Conservation (phyloP, 2,797 vertebrate species). For the Poeciliopsis presidionis region DNA sequence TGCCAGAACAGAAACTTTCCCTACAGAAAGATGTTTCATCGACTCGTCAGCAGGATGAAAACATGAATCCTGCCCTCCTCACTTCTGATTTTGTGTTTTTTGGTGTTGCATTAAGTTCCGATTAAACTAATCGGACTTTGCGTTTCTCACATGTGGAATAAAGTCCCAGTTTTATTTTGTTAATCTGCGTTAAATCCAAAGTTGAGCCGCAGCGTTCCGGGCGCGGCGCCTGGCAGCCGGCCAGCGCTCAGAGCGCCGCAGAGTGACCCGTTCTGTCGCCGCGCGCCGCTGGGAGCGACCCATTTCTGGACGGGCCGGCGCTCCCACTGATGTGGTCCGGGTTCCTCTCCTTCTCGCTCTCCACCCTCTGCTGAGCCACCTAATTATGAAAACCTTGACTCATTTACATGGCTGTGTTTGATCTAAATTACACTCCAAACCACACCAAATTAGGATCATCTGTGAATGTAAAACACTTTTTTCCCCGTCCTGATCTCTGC, state of each 20-base stretch:
- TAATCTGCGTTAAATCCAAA: background rate
- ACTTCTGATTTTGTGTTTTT: background rate
- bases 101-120: background rate
- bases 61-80: background rate
- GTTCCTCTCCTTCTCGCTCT: slow-evolving; percentile 71
- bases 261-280: slow-evolving; percentile 95
- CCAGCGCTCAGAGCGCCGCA: slow-evolving; percentile 91
- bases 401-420: slow-evolving; percentile 99
- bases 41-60: background rate
- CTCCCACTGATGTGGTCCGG: slow-evolving; percentile 95
- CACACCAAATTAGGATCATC: slow-evolving; percentile 99
- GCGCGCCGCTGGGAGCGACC: slow-evolving; percentile 87
- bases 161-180: background rate
- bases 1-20: background rate
- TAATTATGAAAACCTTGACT: slow-evolving; percentile 99
- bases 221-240: slow-evolving; percentile 81
- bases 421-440: slow-evolving; percentile 99
- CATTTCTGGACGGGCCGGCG: slow-evolving; percentile 34
- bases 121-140: background rate
- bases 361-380: slow-evolving; percentile 87
- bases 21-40: background rate
- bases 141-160: background rate
- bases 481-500: slow-evolving; percentile 82
- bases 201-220: too few relatives aligned
- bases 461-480: slow-evolving; percentile 94